Evolutionary conservation across 2,888 invertebrate species (phyloP), one percentile per base, ranked within the genome.

Genomic region (Leptothorax acervorum): DNA sequence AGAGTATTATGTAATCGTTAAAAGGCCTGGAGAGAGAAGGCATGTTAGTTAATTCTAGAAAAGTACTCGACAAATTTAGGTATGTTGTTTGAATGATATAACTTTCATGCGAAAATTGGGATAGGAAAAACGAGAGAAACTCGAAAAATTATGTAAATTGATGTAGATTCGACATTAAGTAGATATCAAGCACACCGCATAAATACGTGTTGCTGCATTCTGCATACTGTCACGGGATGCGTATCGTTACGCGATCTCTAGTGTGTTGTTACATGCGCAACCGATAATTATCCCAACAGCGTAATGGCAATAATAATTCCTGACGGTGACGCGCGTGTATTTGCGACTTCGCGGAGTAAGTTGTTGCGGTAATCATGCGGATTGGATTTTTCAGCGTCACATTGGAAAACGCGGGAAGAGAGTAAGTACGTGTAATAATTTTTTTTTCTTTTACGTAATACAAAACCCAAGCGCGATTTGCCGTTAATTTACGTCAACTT

Each of bases 201-300:
- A 42, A 68, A 78, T 74, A 70, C 39, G 70, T 53, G 60, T 55
- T 60, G 51, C 60, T 79, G 78, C 57, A 68, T 79, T 39, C 85
- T 86, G 78, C 57, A 68, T 79, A 45, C 85, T 86, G 78, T 88
- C 86, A 81, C 75, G 55, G 31, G 88, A 88, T 87, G 78, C 66
- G 83, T 88, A 83, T 89, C 89, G 82, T 89, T 89, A 89, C 79
- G 70, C 84, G 78, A 73, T 73, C 83, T 82, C 86, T 60, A 57
- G 78, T 11, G 78, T 83, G 84, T 83, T 83, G 88, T 89, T 89
- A 82, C 84, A 63, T 62, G 82, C 82, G 89, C 84, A 88, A 88
- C 86, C 86, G 71, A 75, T 82, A 88, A 88, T 89, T 89, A 89
- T 86, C 28, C 84, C 68, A 51, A 75, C 76, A 70, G 86, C 84